Base-by-base conservation (phyloP, 2,888 invertebrate species). In the Congeria kusceri region DNA sequence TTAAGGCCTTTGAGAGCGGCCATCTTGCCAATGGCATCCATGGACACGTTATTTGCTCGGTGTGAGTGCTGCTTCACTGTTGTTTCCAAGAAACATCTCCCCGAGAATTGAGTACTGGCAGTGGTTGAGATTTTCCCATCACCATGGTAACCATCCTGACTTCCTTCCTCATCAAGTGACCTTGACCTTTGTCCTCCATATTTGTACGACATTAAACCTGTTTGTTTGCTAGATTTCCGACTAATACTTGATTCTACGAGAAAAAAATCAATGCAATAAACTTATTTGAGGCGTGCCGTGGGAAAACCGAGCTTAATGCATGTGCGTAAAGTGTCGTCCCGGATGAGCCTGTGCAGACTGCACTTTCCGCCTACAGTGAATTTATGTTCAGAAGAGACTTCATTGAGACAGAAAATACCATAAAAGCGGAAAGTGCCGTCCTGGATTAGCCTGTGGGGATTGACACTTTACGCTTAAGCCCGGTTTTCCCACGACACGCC, bases 111-210 rank as follows among this genome's bases (percentile, higher is more conserved):
- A 68, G n/a, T 73, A 62, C 39, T 67, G 18, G 74, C 58, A 49
- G 73, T 53, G 72, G 81, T 64, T 39, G 83, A 70, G 62, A 76
- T 18, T 53, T 66, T 58, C 64, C 65, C 53, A 64, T 84, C 64
- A 74, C 27, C 29, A 56, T 56, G 29, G 53, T 68, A 61, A 44
- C 71, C 77, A 27, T 77, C 75, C n/a, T 76, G 66, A 49, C 82
- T 80, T 44, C 39, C 39, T 15, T 69, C 80, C 18, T 77, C 83
- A 58, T 83, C 84, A 68, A 79, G 82, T 66, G 86, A 83, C 61
- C 75, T 78, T 49, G 80, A 75, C 65, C 57, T 74, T n/a, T 64
- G 57, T 46, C 58, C 32, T 64, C 15, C 56, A 63, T 23, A 32
- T 63, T 70, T 53, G 11, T 47, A 57, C 9, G 58, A 27, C n/a